Evolutionary conservation across 2,888 invertebrate species (phyloP).

Genomic region (Philopedon plagiatum): DNA sequence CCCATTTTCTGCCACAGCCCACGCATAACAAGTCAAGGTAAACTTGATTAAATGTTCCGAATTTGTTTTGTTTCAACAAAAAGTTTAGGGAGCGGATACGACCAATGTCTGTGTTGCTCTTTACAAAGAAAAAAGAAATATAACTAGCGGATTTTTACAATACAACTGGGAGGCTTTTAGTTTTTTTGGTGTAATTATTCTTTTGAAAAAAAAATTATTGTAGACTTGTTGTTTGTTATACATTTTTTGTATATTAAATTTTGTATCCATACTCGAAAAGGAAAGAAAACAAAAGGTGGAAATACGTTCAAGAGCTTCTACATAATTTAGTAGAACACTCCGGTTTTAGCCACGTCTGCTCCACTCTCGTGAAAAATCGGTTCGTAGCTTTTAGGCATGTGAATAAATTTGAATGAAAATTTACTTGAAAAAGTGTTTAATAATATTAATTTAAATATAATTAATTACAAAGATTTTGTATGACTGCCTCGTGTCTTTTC

Average conservation of each 20-base stretch:
- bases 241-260: no score
- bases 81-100: background rate
- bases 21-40: background rate
- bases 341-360: background rate
- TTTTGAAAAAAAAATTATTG: no score
- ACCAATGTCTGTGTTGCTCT: no score
- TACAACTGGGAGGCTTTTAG: no score
- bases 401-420: background rate
- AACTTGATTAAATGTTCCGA: background rate
- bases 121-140: no score
- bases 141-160: no score
- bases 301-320: background rate
- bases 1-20: background rate
- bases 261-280: background rate
- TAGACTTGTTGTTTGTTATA: no score
- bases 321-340: background rate
- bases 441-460: no score
- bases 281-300: background rate
- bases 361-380: background rate
- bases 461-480: no score
- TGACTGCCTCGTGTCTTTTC: no score
- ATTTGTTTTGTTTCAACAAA: background rate
- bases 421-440: background rate
- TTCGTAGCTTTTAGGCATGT: background rate
- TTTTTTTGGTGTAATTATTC: no score